Evolutionary conservation across 2,113 vertebrate genomes (phyloP).

Genomic region (Thunnus maccoyii): DNA sequence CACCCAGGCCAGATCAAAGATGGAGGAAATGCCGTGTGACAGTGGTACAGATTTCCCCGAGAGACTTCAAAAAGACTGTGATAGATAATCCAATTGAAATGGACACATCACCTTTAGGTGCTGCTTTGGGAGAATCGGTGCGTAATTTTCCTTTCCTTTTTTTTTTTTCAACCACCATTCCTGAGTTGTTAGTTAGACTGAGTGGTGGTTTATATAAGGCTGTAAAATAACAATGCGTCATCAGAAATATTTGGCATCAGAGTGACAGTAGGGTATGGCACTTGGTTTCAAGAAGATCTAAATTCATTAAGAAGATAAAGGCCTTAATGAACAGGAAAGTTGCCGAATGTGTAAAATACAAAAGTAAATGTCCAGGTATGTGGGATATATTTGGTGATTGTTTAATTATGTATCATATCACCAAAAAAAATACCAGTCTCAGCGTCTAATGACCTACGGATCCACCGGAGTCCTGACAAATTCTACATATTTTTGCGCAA

Average conservation of each 20-base stretch:
- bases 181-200: constrained; percentile 35
- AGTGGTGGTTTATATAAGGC: constrained; percentile 42
- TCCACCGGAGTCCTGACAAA: no score
- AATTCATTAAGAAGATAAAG: background rate
- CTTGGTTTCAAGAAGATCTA: background rate
- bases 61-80: constrained; percentile 73
- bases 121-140: constrained; percentile 57
- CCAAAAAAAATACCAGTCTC: no score
- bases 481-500: no score
- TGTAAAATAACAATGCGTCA: constrained; percentile 60
- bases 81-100: constrained; percentile 78
- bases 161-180: constrained; percentile 37
- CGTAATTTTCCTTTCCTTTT: background rate
- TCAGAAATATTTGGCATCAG: constrained; percentile 59
- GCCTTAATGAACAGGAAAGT: background rate
- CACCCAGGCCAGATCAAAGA: constrained; percentile 81
- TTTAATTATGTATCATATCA: no score
- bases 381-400: no score
- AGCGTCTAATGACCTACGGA: no score
- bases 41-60: constrained; percentile 67
- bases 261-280: constrained; percentile 4
- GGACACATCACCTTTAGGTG: constrained; percentile 73
- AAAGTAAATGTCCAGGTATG: no score
- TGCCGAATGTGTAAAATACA: background rate
- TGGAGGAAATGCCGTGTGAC: constrained; percentile 76